Percentiles rank a stretch among this genome's conserved stretches.
Evolutionary conservation across 2,113 vertebrate species (phyloP).

Genomic region (Miniopterus natalensis): DNA sequence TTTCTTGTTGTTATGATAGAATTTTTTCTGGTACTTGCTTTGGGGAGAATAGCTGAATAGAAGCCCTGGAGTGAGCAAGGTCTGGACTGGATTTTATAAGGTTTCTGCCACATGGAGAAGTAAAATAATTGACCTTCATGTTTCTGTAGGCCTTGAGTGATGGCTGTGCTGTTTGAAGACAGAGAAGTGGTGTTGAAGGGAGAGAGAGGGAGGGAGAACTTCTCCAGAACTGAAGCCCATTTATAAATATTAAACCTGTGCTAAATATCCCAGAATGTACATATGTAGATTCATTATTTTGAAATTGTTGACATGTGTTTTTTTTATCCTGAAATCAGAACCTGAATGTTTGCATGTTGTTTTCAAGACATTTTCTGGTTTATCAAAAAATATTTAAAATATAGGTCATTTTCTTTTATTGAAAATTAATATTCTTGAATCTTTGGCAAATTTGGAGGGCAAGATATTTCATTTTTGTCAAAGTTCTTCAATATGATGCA

Average conservation of each 20-base stretch:
- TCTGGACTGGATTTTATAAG: not conserved
- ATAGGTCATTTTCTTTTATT: not conserved
- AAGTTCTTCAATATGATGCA: not conserved
- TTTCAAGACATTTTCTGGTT: not conserved
- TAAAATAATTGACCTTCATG: not conserved
- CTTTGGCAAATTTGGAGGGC: not conserved
- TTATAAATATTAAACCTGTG: not conserved
- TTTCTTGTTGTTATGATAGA: not conserved
- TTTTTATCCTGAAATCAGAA: constrained; percentile 18
- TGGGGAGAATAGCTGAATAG: not conserved
- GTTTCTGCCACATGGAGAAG: not conserved
- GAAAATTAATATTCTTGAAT: not conserved
- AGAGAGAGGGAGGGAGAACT: not conserved
- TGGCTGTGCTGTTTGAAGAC: not conserved
- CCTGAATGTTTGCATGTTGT: not conserved
- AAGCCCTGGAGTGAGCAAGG: not conserved
- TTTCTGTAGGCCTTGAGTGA: not conserved
- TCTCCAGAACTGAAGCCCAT: not conserved
- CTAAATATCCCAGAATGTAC: not conserved
- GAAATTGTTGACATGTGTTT: not conserved
- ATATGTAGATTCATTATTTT: not conserved
- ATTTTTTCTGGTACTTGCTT: not conserved
- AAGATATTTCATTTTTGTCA: not conserved
- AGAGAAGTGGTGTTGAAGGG: too few relatives aligned
- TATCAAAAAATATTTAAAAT: not conserved